Base-by-base conservation (phyloP, 1,140 invertebrate genomes). In the Neodiprion lecontei region DNA sequence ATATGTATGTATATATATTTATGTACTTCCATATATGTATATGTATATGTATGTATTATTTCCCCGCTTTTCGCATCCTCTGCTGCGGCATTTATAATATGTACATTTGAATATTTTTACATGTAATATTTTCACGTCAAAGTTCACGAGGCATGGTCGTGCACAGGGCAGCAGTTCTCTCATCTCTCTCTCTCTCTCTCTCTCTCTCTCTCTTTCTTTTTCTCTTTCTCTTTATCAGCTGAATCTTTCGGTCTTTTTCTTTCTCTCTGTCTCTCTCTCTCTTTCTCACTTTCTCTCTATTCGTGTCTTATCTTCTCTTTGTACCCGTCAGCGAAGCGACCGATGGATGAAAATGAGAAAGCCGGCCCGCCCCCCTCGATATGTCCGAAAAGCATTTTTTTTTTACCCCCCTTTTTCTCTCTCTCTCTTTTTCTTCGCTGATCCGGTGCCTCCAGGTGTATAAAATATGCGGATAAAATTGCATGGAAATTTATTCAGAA, bases 111-210 rank as follows among this genome's bases (percentile, higher is more conserved):
- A 71, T 71, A 48, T 48, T 71, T 71, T 50, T 71, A 53, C 53
- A 50, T 48, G 17, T 21, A 21, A 21, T 21, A 50, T 71, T 71
- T 48, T 50, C 17, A 71, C 17, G 17, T 71, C 53, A 71, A 53
- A 50, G 70, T 71, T 48, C 48, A 48, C 70, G 50, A 53, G 50
- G 50, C 50, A 53, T 53, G 50, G 50, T 53, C 10, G 50, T 53
- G 84, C 80, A 67, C 50, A 66, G 17, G 17, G 17, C 17, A 74
- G 53, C 73, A 40, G 68, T 76, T 68, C 72, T 17, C 61, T 69
- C 53, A 17, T 28, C 76, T 71, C 69, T n/a, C 74, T 67, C 49
- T 21, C 17, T 21, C 17, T 17, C 17, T 17, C 17, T 17, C 17
- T 17, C 17, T 17, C 17, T 17, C 17, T 72, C 17, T 72, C 65